Conservation (phyloP, 1,140 invertebrate genomes). For the Harpegnathos saltator region DNA sequence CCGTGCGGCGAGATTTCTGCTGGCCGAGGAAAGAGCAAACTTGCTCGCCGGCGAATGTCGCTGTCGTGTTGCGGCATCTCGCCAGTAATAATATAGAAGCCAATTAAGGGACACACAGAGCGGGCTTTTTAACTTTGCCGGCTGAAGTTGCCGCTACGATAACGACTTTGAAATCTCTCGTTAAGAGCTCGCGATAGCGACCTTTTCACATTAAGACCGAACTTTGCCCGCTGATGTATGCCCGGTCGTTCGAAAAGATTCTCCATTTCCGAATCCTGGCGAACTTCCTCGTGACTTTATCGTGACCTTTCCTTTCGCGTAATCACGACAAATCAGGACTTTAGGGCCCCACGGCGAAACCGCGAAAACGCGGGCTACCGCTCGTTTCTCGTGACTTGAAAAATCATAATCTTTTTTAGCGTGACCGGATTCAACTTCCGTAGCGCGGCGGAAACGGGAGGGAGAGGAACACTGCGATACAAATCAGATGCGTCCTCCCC, state of each 20-base stretch:
- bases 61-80: not conserved
- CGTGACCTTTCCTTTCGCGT: not conserved
- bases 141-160: slow-evolving; percentile 57
- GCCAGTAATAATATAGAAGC: slow-evolving; percentile 53
- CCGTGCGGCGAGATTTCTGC: no score
- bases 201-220: slow-evolving; percentile 40
- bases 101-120: slow-evolving; percentile 66
- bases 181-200: slow-evolving; percentile 61
- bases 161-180: slow-evolving; percentile 60
- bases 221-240: slow-evolving; percentile 41
- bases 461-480: no score
- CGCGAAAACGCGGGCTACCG: no score
- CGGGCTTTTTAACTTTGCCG: slow-evolving; percentile 24
- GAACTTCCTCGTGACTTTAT: slow-evolving; percentile 36
- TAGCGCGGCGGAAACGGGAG: not conserved
- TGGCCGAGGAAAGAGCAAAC: not conserved
- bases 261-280: slow-evolving; percentile 2
- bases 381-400: slow-evolving; percentile 11
- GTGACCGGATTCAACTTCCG: not conserved
- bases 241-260: slow-evolving; percentile 35
- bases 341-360: not conserved
- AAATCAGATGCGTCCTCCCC: no score
- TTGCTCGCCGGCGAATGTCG: not conserved
- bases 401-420: not conserved
- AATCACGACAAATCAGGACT: slow-evolving; percentile 26